Evolutionary conservation across 2,888 invertebrate genomes (phyloP), one percentile per base, ranked within the genome.

Genomic region (Tricholauxania praeusta): DNA sequence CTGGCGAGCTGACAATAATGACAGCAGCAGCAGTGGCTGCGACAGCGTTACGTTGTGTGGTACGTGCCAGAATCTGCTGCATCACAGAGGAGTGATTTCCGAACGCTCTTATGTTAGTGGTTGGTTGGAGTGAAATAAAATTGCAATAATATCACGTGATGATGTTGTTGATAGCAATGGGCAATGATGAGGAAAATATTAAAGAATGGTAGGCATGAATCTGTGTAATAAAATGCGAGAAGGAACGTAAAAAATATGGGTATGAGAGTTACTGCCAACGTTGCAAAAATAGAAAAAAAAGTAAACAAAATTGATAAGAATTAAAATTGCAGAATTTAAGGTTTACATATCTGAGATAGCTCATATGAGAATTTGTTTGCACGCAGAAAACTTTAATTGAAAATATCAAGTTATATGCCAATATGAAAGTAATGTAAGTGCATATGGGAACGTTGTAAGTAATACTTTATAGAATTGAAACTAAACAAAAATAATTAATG

Each of bases 51-150:
- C 48, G 70, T 70, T 70, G 73, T 74, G 48, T 69, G 72, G 64
- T 72, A 74, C 72, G 74, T 74, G 74, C 64, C 72, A 63, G 71
- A 67, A 71, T 71, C 71, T 71, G 17, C 17, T 39, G 52, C 70
- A 70, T 62, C 12, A 47, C 63, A 51, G 51, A 22, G 70, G 47
- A 39, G 48, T 39, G 67, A 67, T 67, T 67, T 55, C 53, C 47
- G 47, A 57, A 28, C 22, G 48, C 47, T 55, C 22, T 55, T 57
- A 8, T 59, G 49, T 55, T 55, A n/a, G 17, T 55, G n/a, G 17
- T 17, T 55, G 17, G 55, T 55, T 15, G 55, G 63, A 65, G 52
- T 65, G 48, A 52, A 65, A 71, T 57, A 57, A 65, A 65, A 71
- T 71, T 59, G 59, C 65, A 71, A 71, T 64, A 64, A 63, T 63